A percentile compares a stretch with the other conserved stretches of the same genome.
Conservation (phyloP, 2,888 invertebrate species). For the Hipparchia semele region DNA sequence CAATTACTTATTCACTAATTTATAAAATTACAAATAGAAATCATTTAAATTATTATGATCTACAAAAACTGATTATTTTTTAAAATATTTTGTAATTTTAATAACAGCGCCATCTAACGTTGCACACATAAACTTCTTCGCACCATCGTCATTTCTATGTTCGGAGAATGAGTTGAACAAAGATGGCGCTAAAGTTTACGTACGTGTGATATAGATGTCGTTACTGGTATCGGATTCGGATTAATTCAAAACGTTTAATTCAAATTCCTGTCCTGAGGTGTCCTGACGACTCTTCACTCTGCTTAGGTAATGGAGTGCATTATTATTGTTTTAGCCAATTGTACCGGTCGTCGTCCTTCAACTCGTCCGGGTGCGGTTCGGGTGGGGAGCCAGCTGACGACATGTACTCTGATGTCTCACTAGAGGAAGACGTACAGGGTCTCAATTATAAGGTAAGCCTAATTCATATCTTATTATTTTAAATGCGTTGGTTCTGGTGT, state of each 20-base stretch:
- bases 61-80: too few species aligned
- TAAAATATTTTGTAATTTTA: background rate
- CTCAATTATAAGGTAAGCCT: constrained; percentile 93
- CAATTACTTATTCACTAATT: background rate
- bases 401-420: constrained; percentile 96
- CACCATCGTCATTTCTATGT: background rate
- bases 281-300: constrained; percentile 36
- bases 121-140: constrained; percentile 25
- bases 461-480: background rate
- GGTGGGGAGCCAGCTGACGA: constrained; percentile 97
- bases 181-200: constrained; percentile 52
- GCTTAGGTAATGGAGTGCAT: constrained; percentile 43
- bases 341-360: constrained; percentile 96
- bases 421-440: constrained; percentile 96
- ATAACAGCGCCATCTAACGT: constrained; percentile 58
- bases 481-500: too few species aligned
- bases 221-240: constrained; percentile 29
- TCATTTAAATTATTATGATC: too few species aligned
- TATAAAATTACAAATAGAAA: too few species aligned
- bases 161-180: background rate
- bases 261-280: constrained; percentile 38
- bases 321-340: constrained; percentile 87
- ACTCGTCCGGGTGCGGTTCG: constrained; percentile 95
- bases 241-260: constrained; percentile 31
- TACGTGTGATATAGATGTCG: constrained; percentile 50